Evolutionary conservation across 2,113 vertebrate genomes (phyloP), one percentile per base, ranked within the genome.

Genomic region (Peromyscus californicus): DNA sequence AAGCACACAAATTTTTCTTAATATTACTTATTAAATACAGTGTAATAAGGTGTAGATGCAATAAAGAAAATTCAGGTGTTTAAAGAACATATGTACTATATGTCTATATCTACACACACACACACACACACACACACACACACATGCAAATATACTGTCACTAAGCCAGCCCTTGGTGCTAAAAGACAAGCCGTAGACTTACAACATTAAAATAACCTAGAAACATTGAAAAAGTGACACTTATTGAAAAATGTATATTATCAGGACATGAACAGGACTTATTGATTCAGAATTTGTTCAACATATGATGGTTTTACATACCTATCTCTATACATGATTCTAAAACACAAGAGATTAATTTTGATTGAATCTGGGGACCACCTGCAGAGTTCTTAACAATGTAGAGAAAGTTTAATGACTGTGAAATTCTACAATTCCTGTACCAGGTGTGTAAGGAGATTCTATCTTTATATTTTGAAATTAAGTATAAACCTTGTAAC

Each of bases 341-440:
- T 80, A 57, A 72, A 79, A 51, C 57, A 6, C 21, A 91, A 93
- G 33, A 5, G 3, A 61, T 16, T 72, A 39, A 15, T 59, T 95
- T 93, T 91, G 33, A 42, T 33, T 39, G 11, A 63, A 33, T 48
- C 72, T 31, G 15, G 9, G 29, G 89, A 84, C 15, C 31, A 84
- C 36, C 5, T n/a, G 59, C 36, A 83, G 85, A 76, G 5, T 21
- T 82, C 89, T 91, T 92, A 96, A 90, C 74, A 92, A 76, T 12
- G 31, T 48, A 69, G 67, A 70, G 48, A 26, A 95, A 82, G 90
- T 86, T 36, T 94, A 92, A 69, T 75, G 39, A 91, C 51, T 75
- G 33, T 90, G 36, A 92, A 92, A 94, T n/a, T 82, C 67, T 63
- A 70, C n/a, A 92, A 15, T 54, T 87, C 24, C 42, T 59, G 5